phyloP scores from a whole-genome alignment of 2,888 invertebrate species.

The Steinernema carpocapsae region DNA sequence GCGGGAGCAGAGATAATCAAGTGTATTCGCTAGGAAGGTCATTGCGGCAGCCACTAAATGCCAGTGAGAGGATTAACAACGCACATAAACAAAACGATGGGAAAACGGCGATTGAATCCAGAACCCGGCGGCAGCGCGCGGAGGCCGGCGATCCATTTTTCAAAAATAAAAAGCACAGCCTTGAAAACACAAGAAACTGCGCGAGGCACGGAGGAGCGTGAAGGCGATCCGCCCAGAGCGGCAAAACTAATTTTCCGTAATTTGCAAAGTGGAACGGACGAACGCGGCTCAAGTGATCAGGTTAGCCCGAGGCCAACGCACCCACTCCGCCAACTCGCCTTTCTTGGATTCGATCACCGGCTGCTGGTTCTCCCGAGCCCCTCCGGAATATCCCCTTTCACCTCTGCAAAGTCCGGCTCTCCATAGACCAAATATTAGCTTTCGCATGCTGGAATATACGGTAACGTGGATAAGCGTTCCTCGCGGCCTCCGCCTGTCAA shows the following conservation, averaged over 20 bases:
- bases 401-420: too few species aligned
- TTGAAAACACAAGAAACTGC: not conserved
- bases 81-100: constrained; percentile 9
- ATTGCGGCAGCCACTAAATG: not conserved
- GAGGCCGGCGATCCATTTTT: not conserved
- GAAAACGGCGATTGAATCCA: not conserved
- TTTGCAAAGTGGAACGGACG: constrained; percentile 7
- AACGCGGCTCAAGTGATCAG: not conserved
- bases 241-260: constrained; percentile 34
- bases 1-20: constrained; percentile 18
- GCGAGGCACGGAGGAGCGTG: not conserved
- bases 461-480: too few species aligned
- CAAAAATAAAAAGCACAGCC: constrained; percentile 8
- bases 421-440: too few species aligned
- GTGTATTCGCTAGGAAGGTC: not conserved
- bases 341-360: not conserved
- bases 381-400: too few species aligned
- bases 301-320: not conserved
- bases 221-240: not conserved
- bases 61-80: constrained; percentile 22
- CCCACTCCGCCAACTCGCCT: not conserved
- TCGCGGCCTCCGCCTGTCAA: too few species aligned
- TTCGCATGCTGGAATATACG: too few species aligned
- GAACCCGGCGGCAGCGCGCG: too few species aligned
- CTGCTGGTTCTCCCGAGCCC: too few species aligned